Percentiles rank a stretch among this genome's conserved stretches.
phyloP scores from a whole-genome alignment of 2,888 invertebrate species.

The Fragum whitleyi region DNA sequence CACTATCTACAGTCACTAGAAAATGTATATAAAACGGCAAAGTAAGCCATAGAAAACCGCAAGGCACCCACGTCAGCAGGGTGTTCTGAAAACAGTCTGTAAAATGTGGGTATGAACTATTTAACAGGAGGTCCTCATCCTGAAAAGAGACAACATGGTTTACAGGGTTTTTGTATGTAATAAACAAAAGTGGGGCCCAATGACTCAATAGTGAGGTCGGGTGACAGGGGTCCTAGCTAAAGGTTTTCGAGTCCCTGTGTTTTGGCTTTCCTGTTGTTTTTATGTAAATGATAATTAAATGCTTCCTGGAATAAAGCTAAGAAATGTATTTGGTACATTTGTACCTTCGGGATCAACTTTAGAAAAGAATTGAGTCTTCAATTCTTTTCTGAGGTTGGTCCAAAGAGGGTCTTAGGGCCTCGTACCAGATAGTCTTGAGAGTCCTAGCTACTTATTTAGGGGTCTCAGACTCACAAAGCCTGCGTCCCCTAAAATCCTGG shows the following conservation, averaged over 20 bases:
- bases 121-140: conserved; percentile 71
- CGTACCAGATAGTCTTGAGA: too few relatives aligned
- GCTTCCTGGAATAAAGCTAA: neutral
- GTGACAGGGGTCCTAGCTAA: neutral
- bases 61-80: conserved; percentile 95
- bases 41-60: conserved; percentile 92
- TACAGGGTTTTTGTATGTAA: neutral
- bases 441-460: too few relatives aligned
- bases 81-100: conserved; percentile 97
- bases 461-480: too few relatives aligned
- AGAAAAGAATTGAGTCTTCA: too few relatives aligned
- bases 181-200: neutral
- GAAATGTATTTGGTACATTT: neutral
- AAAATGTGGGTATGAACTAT: conserved; percentile 88
- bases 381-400: too few relatives aligned
- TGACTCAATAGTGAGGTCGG: neutral
- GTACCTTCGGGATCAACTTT: neutral
- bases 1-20: conserved; percentile 52
- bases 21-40: conserved; percentile 87
- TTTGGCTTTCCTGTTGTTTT: neutral
- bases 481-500: too few relatives aligned
- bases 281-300: neutral
- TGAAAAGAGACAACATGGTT: conserved; percentile 43
- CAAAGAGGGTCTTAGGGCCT: too few relatives aligned
- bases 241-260: too few relatives aligned